Evolutionary conservation across 2,888 invertebrate species (phyloP), one percentile per base, ranked within the genome.

Genomic region (Idaea aversata): DNA sequence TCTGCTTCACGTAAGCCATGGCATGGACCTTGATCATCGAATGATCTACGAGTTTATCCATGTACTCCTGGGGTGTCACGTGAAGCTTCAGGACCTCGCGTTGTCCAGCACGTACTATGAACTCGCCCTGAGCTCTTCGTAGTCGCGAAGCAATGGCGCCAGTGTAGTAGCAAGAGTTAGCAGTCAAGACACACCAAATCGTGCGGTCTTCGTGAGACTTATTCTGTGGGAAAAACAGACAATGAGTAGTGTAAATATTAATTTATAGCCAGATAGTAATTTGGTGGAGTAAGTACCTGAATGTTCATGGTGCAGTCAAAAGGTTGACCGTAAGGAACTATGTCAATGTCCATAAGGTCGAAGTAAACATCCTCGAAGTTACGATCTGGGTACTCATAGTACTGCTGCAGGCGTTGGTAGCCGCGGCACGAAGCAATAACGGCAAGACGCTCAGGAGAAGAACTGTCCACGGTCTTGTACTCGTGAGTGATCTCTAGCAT

Each of bases 1-100:
- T 96, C 81, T 96, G 96, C 75, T 94, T 93, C 1, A 96, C 96
- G 70, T 94, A 94, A 4, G 95, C 95, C 88, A 95, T 94, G n/a
- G 95, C 95, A 75, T 95, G 95, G 67, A 96, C 94, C 88, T 96
- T 96, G 66, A 96, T 92, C 88, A 95, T 93, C 63, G 94, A 93
- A 76, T 96, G 95, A 77, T 96, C 96, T 0, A 95, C 95, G 72
- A 96, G 80, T 79, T 95, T 95, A 68, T 94, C 94, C 88, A 95
- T 93, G 82, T 96, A 96, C 68, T 96, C 96, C 64, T 94, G 94
- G 15, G 94, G 94, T 13, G 93, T 93, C 7, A 96, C 93, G 67
- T 94, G 94, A 65, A 96, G 86, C 75, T 94, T 94, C 34, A 95
- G 83, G 0, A 94, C 93, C 80, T 95, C 95, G 73, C 95, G 93